A percentile compares a stretch with the other conserved stretches of the same genome.
phyloP scores from a whole-genome alignment of 2,888 invertebrate species.

The Microplitis deprimator region DNA sequence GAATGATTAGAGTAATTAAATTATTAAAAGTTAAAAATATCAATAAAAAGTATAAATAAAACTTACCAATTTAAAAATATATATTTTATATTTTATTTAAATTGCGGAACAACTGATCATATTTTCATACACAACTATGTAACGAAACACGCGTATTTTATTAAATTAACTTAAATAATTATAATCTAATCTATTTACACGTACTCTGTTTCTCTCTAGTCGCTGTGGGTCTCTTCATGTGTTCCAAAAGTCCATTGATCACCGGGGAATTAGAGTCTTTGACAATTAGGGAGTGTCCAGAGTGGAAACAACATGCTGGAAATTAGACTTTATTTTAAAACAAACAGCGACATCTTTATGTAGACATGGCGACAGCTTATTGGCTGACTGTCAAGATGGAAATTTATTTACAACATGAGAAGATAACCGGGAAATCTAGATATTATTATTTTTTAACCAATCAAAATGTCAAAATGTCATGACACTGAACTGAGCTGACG shows the following conservation, averaged over 20 bases:
- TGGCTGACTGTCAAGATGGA: not conserved
- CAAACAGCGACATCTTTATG: not conserved
- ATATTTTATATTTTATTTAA: conserved; percentile 39
- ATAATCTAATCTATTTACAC: conserved; percentile 62
- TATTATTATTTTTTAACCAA: no score
- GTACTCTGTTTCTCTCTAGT: conserved; percentile 35
- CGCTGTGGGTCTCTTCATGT: not conserved
- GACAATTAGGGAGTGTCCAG: conserved; percentile 1
- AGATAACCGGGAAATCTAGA: no score
- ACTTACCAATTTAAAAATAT: conserved; percentile 43
- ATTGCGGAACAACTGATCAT: conserved; percentile 45
- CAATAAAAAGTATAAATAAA: conserved; percentile 7
- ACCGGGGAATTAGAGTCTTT: not conserved
- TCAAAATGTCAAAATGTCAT: no score
- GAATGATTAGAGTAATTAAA: not conserved
- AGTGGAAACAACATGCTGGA: not conserved
- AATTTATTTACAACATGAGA: no score
- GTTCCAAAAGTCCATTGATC: not conserved
- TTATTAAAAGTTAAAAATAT: not conserved
- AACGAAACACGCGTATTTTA: conserved; percentile 38
- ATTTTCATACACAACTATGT: conserved; percentile 33
- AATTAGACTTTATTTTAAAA: not conserved
- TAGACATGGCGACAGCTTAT: not conserved
- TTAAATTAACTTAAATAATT: conserved; percentile 59
- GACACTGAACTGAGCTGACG: no score